phyloP scores from a whole-genome alignment of 2,113 vertebrate genomes.

The Sorex araneus region DNA sequence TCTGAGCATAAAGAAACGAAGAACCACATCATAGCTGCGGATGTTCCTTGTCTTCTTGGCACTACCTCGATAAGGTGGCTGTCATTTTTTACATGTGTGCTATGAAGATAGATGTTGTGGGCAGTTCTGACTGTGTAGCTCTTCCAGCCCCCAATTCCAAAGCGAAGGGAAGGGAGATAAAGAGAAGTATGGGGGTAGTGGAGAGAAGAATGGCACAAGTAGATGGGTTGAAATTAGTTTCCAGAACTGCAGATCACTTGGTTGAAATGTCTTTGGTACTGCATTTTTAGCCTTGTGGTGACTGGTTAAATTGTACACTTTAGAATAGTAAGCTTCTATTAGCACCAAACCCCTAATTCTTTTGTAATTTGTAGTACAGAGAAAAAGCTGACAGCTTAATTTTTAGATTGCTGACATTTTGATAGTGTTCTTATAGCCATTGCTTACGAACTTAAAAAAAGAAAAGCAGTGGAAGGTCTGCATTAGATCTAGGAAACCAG shows the following conservation, averaged over 20 bases:
- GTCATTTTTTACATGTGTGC: neutral
- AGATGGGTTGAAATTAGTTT: conserved; percentile 68
- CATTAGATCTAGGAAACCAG: conserved; percentile 59
- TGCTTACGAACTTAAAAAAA: conserved; percentile 52
- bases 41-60: neutral
- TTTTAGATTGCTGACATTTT: conserved; percentile 76
- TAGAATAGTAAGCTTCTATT: conserved; percentile 71
- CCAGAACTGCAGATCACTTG: conserved; percentile 41
- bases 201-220: neutral
- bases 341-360: conserved; percentile 62
- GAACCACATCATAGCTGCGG: neutral
- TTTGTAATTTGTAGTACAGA: conserved; percentile 79
- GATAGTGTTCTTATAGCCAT: conserved; percentile 71
- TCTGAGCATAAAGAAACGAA: neutral
- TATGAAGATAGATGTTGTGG: neutral
- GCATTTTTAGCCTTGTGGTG: conserved; percentile 63
- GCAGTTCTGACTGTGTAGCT: neutral
- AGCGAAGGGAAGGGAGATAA: neutral
- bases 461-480: neutral
- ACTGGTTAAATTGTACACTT: conserved; percentile 78
- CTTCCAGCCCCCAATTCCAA: neutral
- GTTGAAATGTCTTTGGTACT: conserved; percentile 43
- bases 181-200: neutral
- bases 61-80: conserved; percentile 32
- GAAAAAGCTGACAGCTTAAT: conserved; percentile 82